Evolutionary conservation across 2,888 invertebrate genomes (phyloP).

Genomic region (Orthosia incerta): DNA sequence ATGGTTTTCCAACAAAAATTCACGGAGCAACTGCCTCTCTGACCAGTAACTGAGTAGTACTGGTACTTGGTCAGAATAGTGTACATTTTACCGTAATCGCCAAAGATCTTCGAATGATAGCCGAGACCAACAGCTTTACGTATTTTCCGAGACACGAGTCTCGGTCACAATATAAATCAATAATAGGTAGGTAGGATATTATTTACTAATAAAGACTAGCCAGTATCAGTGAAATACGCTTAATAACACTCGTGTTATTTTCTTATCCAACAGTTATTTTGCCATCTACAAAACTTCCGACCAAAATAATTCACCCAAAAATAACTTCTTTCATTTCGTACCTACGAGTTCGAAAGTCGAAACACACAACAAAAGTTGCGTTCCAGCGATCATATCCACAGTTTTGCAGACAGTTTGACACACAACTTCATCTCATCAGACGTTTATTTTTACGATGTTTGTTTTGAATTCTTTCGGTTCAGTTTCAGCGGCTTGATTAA

Average conservation of each 20-base stretch:
- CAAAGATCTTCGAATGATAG: too few relatives aligned
- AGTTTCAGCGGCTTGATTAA: slow-evolving; percentile 75
- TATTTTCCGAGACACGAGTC: too few relatives aligned
- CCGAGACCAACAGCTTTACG: too few relatives aligned
- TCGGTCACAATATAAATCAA: too few relatives aligned
- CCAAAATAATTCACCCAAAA: slow-evolving; percentile 55
- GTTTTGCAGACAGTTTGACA: slow-evolving; percentile 68
- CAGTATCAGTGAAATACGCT: too few relatives aligned
- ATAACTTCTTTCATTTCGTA: slow-evolving; percentile 57
- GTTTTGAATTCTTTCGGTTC: slow-evolving; percentile 73
- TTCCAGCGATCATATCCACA: slow-evolving; percentile 64
- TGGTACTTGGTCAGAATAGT: too few relatives aligned
- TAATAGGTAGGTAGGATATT: too few relatives aligned
- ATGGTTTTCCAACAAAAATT: too few relatives aligned
- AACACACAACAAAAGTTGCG: slow-evolving; percentile 63
- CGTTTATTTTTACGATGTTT: slow-evolving; percentile 79
- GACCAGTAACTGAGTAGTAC: too few relatives aligned
- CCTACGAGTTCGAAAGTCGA: slow-evolving; percentile 50
- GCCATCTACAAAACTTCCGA: slow-evolving; percentile 21
- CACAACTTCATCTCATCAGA: slow-evolving; percentile 63
- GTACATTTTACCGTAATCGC: too few relatives aligned
- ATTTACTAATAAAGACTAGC: too few relatives aligned
- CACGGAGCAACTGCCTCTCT: too few relatives aligned
- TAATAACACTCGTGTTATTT: slow-evolving; percentile 1
- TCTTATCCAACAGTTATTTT: slow-evolving; percentile 3